Evolutionary conservation across 2,888 invertebrate species (phyloP), one percentile per base, ranked within the genome.

Genomic region (Dione juno): DNA sequence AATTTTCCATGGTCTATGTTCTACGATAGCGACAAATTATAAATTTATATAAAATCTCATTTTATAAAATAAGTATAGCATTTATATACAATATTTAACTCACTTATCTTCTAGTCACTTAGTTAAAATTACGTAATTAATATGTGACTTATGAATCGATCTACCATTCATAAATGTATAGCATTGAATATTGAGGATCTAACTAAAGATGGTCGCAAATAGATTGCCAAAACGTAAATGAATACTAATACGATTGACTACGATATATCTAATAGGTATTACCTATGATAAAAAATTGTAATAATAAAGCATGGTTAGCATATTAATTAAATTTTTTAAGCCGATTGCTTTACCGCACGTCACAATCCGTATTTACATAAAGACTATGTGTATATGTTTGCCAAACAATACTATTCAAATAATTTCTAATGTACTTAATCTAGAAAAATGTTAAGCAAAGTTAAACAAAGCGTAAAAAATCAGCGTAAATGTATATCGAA

Each of bases 301-400:
- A 79, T 80, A 67, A 79, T 80, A 84, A 83, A 84, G 81, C 80
- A 76, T 79, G 80, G 78, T 77, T 76, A 72, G 84, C 82, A 85
- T 85, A 83, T 82, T 83, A 84, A 88, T 85, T 78, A 81, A 80
- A 86, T 83, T 84, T 88, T 85, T 78, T 81, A 80, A 86, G 88
- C 83, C 86, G 86, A 79, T 76, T 79, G 85, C 88, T 85, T 88
- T 86, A 86, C 87, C 87, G 79, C 78, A 76, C 82, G 84, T 84
- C 82, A 82, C 69, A 43, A 70, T 71, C 74, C 65, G 74, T 74
- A 71, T 76, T 74, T 66, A 70, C 72, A 74, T 72, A 66, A 74
- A 41, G 21, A 13, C 40, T 58, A 37, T 58, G 3, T 41, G 16
- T 13, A 58, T 58, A 5, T 28, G 28, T 28, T 28, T 28, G 28